phyloP scores from a whole-genome alignment of 2,113 vertebrate species.

The Lamprologus ornatipinnis region DNA sequence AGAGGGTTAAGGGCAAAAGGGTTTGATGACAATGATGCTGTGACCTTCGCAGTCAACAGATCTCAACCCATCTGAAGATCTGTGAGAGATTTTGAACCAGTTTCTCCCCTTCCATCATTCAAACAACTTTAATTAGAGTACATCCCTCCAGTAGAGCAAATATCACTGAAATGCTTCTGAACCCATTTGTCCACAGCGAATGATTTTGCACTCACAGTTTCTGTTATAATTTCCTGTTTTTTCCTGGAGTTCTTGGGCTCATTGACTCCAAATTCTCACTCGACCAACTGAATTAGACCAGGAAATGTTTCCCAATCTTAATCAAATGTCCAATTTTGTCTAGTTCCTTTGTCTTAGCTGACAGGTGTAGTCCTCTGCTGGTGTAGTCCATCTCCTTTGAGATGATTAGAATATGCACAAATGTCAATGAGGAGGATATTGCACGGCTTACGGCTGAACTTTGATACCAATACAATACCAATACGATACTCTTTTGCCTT shows the following conservation, averaged over 20 bases:
- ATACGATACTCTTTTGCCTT: background rate
- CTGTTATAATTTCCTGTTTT: background rate
- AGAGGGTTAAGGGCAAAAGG: background rate
- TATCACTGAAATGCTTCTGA: background rate
- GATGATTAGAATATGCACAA: too few relatives aligned
- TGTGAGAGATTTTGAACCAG: background rate
- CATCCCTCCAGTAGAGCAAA: background rate
- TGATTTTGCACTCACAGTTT: background rate
- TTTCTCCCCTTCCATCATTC: background rate
- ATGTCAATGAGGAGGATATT: too few relatives aligned
- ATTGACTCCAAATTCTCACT: background rate
- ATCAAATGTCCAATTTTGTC: background rate
- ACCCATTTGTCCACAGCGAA: background rate
- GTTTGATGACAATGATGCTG: background rate
- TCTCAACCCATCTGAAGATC: background rate
- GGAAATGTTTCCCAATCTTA: background rate
- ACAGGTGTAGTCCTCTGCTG: background rate
- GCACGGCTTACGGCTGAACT: too few relatives aligned
- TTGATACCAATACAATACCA: background rate
- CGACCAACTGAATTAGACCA: background rate
- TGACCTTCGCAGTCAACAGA: background rate
- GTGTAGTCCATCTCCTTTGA: background rate
- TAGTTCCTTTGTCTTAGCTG: background rate
- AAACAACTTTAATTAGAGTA: background rate
- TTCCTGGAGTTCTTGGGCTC: background rate